These are phyloP conservation scores for Thera britannica DNA, from an alignment of 2,888 invertebrate species.

Conservation along the genomic window DNA sequence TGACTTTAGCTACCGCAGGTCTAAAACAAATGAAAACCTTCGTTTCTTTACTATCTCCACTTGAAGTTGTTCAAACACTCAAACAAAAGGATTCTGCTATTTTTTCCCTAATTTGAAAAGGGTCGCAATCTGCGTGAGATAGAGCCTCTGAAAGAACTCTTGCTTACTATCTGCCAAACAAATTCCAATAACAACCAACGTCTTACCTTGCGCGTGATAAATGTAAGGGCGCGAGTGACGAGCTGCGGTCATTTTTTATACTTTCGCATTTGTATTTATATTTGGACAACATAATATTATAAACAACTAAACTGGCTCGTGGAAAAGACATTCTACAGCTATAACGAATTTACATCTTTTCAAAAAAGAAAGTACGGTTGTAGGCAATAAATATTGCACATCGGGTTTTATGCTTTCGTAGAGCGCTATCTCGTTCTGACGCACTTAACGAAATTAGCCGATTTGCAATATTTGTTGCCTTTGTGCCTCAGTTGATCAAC, in stretches of 20 bases:
- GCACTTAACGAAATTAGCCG: too few relatives aligned
- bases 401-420: too few relatives aligned
- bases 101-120: slow-evolving; percentile 47
- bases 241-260: slow-evolving; percentile 7
- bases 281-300: background rate
- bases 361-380: too few relatives aligned
- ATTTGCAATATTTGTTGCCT: too few relatives aligned
- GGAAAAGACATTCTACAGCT: too few relatives aligned
- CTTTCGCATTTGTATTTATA: background rate
- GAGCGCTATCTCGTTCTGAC: too few relatives aligned
- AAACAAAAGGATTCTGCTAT: slow-evolving; percentile 33
- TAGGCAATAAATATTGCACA: too few relatives aligned
- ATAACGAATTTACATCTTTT: too few relatives aligned
- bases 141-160: slow-evolving; percentile 47
- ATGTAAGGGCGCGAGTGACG: slow-evolving; percentile 48
- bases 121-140: slow-evolving; percentile 53
- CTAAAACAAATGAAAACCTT: slow-evolving; percentile 20
- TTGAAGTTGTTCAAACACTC: slow-evolving; percentile 32
- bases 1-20: background rate
- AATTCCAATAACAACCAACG: slow-evolving; percentile 72
- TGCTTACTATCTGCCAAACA: slow-evolving; percentile 68
- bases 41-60: slow-evolving; percentile 23
- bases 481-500: too few relatives aligned
- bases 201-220: slow-evolving; percentile 69
- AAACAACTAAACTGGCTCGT: background rate